Evolutionary conservation across 2,888 invertebrate genomes (phyloP).

Genomic region (Mesochorus sp.): DNA sequence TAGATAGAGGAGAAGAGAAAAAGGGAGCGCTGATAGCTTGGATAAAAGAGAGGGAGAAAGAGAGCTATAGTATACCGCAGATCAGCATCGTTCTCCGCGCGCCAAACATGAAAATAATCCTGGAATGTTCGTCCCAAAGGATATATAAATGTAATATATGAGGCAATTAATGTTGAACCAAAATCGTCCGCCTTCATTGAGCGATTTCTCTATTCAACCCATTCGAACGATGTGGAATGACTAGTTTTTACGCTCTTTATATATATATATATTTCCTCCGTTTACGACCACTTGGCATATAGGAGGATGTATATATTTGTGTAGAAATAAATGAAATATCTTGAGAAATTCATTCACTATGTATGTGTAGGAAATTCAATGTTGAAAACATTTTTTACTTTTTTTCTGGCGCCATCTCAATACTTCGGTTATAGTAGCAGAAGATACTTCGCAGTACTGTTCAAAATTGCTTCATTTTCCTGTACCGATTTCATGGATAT

Average conservation of each 20-base stretch:
- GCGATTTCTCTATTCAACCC: slow-evolving; percentile 47
- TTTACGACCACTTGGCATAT: slow-evolving; percentile 9
- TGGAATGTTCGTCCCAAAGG: slow-evolving; percentile 49
- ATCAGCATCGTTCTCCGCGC: slow-evolving; percentile 52
- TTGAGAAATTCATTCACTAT: not conserved
- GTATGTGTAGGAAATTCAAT: not conserved
- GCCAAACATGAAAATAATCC: slow-evolving; percentile 61
- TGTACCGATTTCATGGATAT: too few species aligned
- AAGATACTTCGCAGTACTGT: too few species aligned
- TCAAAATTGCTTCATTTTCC: not conserved
- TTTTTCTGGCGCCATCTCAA: too few species aligned
- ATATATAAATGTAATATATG: slow-evolving; percentile 67
- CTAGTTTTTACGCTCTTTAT: slow-evolving; percentile 8
- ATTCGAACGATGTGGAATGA: slow-evolving; percentile 24
- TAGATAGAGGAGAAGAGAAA: not conserved
- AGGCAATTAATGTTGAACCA: slow-evolving; percentile 64
- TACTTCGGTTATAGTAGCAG: too few species aligned
- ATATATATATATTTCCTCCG: slow-evolving; percentile 30
- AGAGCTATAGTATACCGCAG: slow-evolving; percentile 57
- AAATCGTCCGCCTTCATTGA: slow-evolving; percentile 58
- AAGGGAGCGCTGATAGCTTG: too few species aligned
- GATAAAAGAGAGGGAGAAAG: slow-evolving; percentile 26
- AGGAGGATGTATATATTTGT: not conserved
- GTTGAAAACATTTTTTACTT: slow-evolving; percentile 29
- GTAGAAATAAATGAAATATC: too few species aligned